These are phyloP conservation scores for Antigone vipio DNA, from an alignment of 2,113 vertebrate genomes.

Conservation along the genomic window DNA sequence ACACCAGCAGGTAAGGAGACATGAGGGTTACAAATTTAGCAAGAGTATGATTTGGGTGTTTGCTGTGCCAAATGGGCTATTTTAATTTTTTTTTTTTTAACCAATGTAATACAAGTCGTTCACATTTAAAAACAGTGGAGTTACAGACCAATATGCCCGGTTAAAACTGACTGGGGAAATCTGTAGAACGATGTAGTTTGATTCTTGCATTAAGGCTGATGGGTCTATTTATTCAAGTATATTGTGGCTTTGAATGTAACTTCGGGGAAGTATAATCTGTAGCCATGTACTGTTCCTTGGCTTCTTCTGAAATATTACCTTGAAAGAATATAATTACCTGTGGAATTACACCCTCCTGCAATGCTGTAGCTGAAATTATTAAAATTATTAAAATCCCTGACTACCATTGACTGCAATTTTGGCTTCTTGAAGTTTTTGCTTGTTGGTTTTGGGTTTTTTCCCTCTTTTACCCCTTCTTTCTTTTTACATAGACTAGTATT, in stretches of 20 bases:
- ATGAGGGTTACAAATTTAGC: background rate
- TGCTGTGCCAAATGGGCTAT: background rate
- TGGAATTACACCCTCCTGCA: background rate
- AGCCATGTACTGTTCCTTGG: background rate
- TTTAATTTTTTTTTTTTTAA: background rate
- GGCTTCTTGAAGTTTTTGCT: background rate
- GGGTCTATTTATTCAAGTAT: background rate
- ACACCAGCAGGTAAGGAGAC: constrained; percentile 87
- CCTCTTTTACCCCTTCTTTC: background rate
- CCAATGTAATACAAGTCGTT: rapidly evolving
- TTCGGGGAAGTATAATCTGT: background rate
- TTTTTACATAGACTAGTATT: background rate
- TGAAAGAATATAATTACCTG: background rate
- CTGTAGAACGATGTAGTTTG: background rate
- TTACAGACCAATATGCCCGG: background rate
- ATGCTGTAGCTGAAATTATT: background rate
- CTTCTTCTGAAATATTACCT: background rate
- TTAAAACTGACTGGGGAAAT: background rate
- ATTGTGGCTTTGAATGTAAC: background rate
- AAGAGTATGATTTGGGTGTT: rapidly evolving
- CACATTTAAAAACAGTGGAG: background rate
- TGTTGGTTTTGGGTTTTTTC: background rate
- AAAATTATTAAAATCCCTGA: background rate
- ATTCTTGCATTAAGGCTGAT: background rate
- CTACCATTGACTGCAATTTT: background rate